Evolutionary conservation across 2,797 vertebrate genomes (phyloP).

Genomic region (Lepus townsendii): DNA sequence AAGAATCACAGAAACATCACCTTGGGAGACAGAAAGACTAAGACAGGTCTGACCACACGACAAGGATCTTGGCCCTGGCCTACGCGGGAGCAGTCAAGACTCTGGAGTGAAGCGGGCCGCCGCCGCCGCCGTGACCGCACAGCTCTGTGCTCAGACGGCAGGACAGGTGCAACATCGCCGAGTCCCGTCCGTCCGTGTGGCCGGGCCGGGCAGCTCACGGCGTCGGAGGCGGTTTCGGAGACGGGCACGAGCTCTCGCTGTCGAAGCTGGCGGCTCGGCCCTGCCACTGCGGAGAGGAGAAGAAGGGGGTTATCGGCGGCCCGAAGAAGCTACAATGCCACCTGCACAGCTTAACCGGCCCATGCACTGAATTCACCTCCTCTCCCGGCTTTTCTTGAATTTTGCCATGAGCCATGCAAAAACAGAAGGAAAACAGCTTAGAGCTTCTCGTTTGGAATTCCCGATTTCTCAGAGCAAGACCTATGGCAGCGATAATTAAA

Average conservation of each 20-base stretch:
- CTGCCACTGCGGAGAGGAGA: slow-evolving; percentile 93
- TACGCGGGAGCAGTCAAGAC: slow-evolving; percentile 73
- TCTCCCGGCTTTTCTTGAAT: slow-evolving; percentile 6
- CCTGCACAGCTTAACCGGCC: neutral
- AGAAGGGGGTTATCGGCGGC: neutral
- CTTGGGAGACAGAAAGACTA: slow-evolving; percentile 88
- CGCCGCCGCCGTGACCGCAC: slow-evolving; percentile 46
- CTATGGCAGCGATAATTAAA: slow-evolving; percentile 52
- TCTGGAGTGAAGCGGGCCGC: slow-evolving; percentile 45
- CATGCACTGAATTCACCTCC: slow-evolving; percentile 28
- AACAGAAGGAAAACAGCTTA: slow-evolving; percentile 60
- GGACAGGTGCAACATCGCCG: slow-evolving; percentile 78
- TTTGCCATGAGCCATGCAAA: slow-evolving; percentile 81
- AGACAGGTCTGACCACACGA: slow-evolving; percentile 86
- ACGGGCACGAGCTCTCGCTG: slow-evolving; percentile 98
- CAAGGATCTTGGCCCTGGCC: slow-evolving; percentile 84
- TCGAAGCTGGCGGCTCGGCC: slow-evolving; percentile 97
- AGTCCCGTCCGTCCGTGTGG: slow-evolving; percentile 63
- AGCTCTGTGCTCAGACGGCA: slow-evolving; percentile 71
- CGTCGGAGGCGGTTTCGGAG: slow-evolving; percentile 95
- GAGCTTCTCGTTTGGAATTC: slow-evolving; percentile 62
- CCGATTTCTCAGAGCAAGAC: slow-evolving; percentile 52
- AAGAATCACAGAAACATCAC: slow-evolving; percentile 86
- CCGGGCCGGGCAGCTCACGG: slow-evolving; percentile 89
- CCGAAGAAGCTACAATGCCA: neutral